Evolutionary conservation across 1,140 invertebrate genomes (phyloP), one percentile per base, ranked within the genome.

Genomic region (Euwallacea fornicatus): DNA sequence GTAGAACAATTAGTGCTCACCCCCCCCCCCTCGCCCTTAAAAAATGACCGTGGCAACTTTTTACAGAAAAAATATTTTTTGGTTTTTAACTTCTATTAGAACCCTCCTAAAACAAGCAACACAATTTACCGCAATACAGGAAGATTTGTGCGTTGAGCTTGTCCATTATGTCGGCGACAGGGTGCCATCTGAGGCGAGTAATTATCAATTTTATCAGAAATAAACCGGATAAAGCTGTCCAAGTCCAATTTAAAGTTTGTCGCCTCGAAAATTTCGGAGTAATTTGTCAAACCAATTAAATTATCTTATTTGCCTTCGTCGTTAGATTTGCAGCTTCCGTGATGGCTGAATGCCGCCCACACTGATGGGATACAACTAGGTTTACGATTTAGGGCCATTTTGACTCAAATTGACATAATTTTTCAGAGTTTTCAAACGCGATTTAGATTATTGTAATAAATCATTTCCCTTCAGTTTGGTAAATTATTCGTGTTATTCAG

Each of bases 281-380:
- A 72, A 75, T 75, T 75, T 75, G 71, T 75, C 71, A 75, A 73
- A 72, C 73, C 73, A 73, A 75, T 75, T 75, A 73, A 75, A 74
- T 74, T 74, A 74, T 74, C 73, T 74, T 73, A 74, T 72, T 74
- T 72, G 53, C 46, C 13, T 50, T 50, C 69, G 21, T 15, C 55
- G 10, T 58, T 58, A 15, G 55, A 58, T 58, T 50, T 50, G 46
- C 9, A 50, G 13, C 46, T 10, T 50, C 13, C 46, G 21, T 33
- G 46, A 13, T 50, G 46, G 46, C 13, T 50, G 46, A 50, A 10
- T 10, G 46, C 46, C 46, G 21, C 21, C 21, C 21, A 33, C 21
- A 33, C 21, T 33, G 21, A 33, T 33, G 21, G 21, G 21, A 33
- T 33, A 33, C 21, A 33, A 33, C 21, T 33, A 33, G 21, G 21